These are phyloP conservation scores for Brachionus rotundiformis DNA, from an alignment of 1,140 invertebrate species.

Conservation along the genomic window DNA sequence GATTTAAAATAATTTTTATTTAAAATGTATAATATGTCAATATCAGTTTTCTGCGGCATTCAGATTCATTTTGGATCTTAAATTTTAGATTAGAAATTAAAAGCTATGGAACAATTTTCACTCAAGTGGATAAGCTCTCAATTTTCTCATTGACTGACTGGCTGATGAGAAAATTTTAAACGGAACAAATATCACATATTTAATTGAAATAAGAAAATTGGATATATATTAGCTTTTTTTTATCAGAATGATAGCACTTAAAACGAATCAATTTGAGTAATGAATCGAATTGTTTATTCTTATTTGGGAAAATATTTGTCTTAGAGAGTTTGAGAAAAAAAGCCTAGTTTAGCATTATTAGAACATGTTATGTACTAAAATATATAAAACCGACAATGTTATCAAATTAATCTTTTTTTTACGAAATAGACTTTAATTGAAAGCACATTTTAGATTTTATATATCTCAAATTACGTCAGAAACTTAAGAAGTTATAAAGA, in stretches of 20 bases:
- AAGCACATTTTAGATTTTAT: background rate
- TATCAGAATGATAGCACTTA: slow-evolving; percentile 2
- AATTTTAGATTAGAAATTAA: background rate
- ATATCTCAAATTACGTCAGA: slow-evolving; percentile 3
- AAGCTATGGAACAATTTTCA: background rate
- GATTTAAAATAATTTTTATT: background rate
- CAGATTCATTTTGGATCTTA: background rate
- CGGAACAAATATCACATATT: background rate
- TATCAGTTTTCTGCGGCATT: background rate
- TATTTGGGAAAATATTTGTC: background rate
- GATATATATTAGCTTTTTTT: background rate
- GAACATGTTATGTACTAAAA: background rate
- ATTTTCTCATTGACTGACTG: background rate
- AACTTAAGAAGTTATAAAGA: background rate
- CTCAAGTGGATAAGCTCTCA: background rate
- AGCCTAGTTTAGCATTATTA: background rate
- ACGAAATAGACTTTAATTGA: background rate
- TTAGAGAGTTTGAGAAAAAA: background rate
- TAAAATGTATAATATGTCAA: background rate
- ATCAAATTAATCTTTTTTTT: slow-evolving; percentile 7
- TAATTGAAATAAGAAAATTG: background rate
- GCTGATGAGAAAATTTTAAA: background rate
- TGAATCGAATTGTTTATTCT: slow-evolving; percentile 9
- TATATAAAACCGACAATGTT: background rate
- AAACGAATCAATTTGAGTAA: background rate